Conservation (phyloP, 2,113 vertebrate genomes). For the Ictalurus furcatus region DNA sequence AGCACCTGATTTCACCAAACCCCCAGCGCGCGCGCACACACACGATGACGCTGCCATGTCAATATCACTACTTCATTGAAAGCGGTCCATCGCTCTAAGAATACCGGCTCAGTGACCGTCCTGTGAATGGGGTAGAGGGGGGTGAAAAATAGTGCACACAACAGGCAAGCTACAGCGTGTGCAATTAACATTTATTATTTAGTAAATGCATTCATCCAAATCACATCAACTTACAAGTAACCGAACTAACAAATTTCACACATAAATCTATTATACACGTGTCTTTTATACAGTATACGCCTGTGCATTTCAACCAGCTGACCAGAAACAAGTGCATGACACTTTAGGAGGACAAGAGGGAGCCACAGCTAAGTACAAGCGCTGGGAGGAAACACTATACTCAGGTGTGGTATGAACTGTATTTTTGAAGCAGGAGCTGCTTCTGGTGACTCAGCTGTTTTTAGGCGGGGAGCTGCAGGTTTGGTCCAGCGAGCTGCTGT, state of each 20-base stretch:
- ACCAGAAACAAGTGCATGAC: not conserved
- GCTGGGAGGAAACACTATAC: not conserved
- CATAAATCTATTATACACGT: not conserved
- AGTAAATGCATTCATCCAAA: not conserved
- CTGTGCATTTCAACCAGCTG: not conserved
- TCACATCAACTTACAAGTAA: not conserved
- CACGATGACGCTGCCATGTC: not conserved
- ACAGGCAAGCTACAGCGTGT: not conserved
- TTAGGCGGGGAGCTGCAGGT: not conserved
- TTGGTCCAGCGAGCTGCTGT: constrained; percentile 2
- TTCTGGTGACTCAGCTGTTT: constrained; percentile 28
- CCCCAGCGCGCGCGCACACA: not conserved
- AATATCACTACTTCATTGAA: not conserved
- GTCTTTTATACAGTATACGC: not conserved
- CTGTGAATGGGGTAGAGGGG: not conserved
- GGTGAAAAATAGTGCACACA: not conserved
- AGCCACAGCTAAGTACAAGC: not conserved
- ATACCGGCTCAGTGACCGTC: not conserved
- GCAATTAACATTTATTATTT: not conserved
- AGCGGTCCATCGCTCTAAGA: not conserved
- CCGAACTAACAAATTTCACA: not conserved
- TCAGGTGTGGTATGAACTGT: not conserved
- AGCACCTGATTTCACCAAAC: not conserved
- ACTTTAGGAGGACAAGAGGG: not conserved
- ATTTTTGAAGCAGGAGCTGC: not conserved